Evolutionary conservation across 2,113 vertebrate genomes (phyloP).

Genomic region (Cynocephalus volans): DNA sequence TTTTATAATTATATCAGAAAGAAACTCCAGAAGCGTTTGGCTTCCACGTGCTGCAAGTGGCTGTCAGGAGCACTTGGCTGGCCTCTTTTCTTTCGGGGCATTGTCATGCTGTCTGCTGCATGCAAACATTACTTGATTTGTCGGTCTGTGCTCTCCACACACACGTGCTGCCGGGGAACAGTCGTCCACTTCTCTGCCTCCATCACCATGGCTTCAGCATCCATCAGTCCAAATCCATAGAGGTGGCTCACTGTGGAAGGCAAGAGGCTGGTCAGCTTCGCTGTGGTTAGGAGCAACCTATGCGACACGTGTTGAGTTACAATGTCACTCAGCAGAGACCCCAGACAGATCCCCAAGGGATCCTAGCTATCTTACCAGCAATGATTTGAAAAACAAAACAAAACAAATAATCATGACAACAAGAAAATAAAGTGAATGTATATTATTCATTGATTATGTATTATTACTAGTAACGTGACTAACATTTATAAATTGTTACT

Average conservation of each 20-base stretch:
- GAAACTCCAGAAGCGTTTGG: neutral
- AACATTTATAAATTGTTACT: neutral
- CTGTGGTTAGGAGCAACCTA: neutral
- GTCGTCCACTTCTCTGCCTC: constrained; percentile 98
- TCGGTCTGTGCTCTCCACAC: constrained; percentile 97
- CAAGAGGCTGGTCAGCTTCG: constrained; percentile 76
- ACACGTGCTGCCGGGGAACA: constrained; percentile 96
- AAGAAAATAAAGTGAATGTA: constrained; percentile 21
- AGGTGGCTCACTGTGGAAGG: constrained; percentile 95
- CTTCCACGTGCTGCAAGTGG: constrained; percentile 14
- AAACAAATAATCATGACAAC: neutral
- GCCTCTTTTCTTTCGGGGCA: constrained; percentile 4
- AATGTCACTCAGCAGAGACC: neutral
- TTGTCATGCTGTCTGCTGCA: constrained; percentile 67
- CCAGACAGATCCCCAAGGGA: neutral
- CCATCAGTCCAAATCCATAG: constrained; percentile 99
- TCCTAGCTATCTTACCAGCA: neutral
- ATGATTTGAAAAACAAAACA: neutral
- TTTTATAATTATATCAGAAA: neutral
- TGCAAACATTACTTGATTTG: constrained; percentile 95
- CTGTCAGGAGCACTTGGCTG: neutral
- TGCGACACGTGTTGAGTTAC: neutral
- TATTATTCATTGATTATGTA: neutral
- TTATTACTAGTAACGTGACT: neutral
- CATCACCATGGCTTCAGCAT: constrained; percentile 99